Percentiles rank a stretch among this genome's conserved stretches.
phyloP scores from a whole-genome alignment of 2,888 invertebrate genomes.

The Metalampra italica region DNA sequence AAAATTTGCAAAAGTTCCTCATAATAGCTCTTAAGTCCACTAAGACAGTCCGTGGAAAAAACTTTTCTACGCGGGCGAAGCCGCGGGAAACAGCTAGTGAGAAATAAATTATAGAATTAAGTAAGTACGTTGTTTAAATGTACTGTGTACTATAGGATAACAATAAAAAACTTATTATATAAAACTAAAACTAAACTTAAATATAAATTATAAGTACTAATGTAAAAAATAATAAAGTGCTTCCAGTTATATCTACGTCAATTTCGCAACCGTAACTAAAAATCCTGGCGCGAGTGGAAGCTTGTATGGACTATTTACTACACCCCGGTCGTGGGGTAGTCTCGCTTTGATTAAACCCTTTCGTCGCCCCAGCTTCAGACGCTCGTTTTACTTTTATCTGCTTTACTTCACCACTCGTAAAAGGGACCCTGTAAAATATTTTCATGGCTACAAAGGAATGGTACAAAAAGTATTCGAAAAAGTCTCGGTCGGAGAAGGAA shows the following conservation, averaged over 20 bases:
- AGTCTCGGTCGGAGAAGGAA: not conserved
- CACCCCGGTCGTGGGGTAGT: constrained; percentile 45
- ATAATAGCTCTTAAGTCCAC: too few relatives aligned
- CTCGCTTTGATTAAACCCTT: constrained; percentile 67
- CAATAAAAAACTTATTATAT: too few relatives aligned
- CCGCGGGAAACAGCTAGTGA: too few relatives aligned
- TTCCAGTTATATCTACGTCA: not conserved
- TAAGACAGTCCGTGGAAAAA: too few relatives aligned
- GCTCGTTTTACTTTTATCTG: constrained; percentile 55
- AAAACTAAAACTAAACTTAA: too few relatives aligned
- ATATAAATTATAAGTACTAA: too few relatives aligned
- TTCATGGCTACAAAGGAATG: constrained; percentile 32
- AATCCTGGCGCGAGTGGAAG: constrained; percentile 30
- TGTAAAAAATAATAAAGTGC: too few relatives aligned
- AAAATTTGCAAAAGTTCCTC: too few relatives aligned
- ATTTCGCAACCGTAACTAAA: constrained; percentile 11
- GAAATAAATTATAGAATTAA: too few relatives aligned
- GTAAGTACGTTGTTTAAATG: too few relatives aligned
- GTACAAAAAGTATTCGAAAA: constrained; percentile 1
- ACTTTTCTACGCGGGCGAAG: too few relatives aligned
- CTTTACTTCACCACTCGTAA: constrained; percentile 44
- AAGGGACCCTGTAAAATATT: constrained; percentile 43
- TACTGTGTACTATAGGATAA: too few relatives aligned
- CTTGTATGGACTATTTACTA: constrained; percentile 54
- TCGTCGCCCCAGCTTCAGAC: constrained; percentile 40